phyloP scores from a whole-genome alignment of 2,113 vertebrate genomes.

The Notothenia rossii region DNA sequence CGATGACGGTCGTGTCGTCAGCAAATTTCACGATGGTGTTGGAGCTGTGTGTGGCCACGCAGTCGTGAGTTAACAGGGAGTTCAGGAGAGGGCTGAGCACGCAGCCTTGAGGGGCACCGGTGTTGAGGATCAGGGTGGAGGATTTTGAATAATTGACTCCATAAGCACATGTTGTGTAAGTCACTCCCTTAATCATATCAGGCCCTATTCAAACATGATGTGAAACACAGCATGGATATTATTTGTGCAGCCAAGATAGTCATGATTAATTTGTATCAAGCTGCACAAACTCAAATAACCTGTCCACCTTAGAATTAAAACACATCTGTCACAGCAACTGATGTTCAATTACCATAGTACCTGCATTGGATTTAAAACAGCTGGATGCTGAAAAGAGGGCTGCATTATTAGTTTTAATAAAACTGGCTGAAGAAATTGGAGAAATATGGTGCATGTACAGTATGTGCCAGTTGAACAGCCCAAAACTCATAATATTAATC shows the following conservation, averaged over 20 bases:
- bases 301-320: background rate
- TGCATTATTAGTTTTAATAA: background rate
- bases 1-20: no score
- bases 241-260: background rate
- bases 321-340: background rate
- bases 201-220: slow-evolving; percentile 9
- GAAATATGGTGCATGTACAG: background rate
- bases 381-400: background rate
- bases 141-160: no score
- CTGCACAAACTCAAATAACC: background rate
- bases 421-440: background rate
- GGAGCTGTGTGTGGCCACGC: no score
- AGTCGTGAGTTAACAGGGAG: no score
- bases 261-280: background rate
- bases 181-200: slow-evolving; percentile 36
- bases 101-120: no score
- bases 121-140: no score
- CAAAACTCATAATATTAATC: background rate
- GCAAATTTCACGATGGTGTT: no score
- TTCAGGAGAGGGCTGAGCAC: no score
- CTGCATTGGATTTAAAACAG: background rate
- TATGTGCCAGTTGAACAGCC: background rate
- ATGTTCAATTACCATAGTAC: background rate
- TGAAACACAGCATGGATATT: background rate
- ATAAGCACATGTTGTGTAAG: slow-evolving; percentile 14